Base-by-base conservation (phyloP, 2,113 vertebrate genomes). In the Cromileptes altivelis region DNA sequence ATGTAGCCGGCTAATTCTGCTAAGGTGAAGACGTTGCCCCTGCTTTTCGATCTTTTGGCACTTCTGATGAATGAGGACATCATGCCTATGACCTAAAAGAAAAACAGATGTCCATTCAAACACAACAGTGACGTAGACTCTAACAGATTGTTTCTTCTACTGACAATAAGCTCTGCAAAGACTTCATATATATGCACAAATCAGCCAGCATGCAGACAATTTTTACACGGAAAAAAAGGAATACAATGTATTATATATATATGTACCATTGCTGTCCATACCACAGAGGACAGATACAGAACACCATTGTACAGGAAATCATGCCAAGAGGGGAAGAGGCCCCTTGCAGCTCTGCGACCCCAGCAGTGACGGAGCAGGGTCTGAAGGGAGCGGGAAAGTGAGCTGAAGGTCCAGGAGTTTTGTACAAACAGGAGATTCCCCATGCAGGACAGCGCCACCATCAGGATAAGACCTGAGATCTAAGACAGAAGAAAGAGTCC, bases 261-360 rank as follows among this genome's bases (percentile, higher is more conserved):
- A 90, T 88, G 0, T 95, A 97, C 96, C 95, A 90, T 27, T 76
- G 88, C 80, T 61, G 87, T 91, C 85, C 91, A 91, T 25, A 92
- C 10, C 0, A 80, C 25, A 40, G 67, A 60, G 0, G 85, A 47
- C 18, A 90, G 70, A 27, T 84, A 84, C 6, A 94, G 52, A 9
- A 62, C 33, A 15, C 70, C 83, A 33, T 50, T 73, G 70, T 69
- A 85, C 53, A 84, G 70, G 3, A 82, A 2, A 7, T 21, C n/a
- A 13, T 14, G 13, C 33, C 76, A 69, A 27, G 63, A 65, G 70
- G 61, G 1, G 49, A 84, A 15, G 33, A 57, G 14, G 49, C 60
- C 63, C 19, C 67, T 45, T 3, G 53, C 3, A 6, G 40, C 53
- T 57, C 40, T 58, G 21, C 75, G 73, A 40, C 89, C 80, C 3